These are phyloP conservation scores for Rugalucina vietnamica DNA, from an alignment of 2,888 invertebrate species.

Conservation along the genomic window DNA sequence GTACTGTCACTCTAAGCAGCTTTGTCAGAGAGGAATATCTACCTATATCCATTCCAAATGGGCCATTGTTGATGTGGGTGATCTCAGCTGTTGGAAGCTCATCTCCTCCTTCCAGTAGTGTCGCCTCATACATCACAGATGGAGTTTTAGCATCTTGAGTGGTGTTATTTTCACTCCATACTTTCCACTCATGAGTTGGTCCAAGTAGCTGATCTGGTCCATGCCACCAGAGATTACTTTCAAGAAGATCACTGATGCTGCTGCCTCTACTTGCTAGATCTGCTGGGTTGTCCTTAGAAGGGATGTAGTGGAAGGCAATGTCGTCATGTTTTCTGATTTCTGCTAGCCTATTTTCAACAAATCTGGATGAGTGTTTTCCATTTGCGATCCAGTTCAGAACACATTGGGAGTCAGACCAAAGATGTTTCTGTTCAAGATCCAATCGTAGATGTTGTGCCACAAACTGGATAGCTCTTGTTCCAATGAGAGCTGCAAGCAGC, in stretches of 20 bases:
- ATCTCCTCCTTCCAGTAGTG: neutral
- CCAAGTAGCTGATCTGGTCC: neutral
- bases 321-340: neutral
- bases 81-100: neutral
- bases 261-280: neutral
- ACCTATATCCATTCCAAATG: neutral
- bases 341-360: neutral
- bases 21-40: neutral
- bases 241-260: neutral
- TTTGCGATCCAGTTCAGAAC: neutral
- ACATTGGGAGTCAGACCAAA: conserved; percentile 11
- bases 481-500: neutral
- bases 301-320: neutral
- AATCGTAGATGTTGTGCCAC: neutral
- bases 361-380: neutral
- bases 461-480: neutral
- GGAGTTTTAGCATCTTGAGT: neutral
- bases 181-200: neutral
- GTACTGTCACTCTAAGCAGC: neutral
- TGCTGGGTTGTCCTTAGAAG: too few species aligned
- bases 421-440: neutral
- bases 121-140: neutral
- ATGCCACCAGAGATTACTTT: conserved; percentile 2
- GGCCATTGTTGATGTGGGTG: neutral
- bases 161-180: neutral